Evolutionary conservation across 2,888 invertebrate genomes (phyloP).

Genomic region (Calameuta idolon): DNA sequence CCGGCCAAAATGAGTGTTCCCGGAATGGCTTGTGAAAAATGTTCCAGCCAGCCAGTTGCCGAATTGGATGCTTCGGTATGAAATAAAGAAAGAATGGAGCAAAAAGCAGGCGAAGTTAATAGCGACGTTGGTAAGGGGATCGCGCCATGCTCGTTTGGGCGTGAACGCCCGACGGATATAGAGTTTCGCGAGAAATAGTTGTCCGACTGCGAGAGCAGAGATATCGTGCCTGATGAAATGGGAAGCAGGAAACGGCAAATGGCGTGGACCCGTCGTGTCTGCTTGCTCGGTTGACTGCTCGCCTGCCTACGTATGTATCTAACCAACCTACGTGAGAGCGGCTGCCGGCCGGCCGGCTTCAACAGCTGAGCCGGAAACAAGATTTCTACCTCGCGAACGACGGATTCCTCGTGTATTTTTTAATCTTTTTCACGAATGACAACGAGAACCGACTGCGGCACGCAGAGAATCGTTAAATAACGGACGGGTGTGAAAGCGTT

Average conservation of each 20-base stretch:
- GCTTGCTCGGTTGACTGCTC: constrained; percentile 2
- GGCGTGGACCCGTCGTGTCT: not conserved
- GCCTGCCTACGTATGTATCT: not conserved
- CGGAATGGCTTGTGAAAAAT: not conserved
- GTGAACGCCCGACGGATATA: constrained; percentile 34
- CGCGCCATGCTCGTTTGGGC: constrained; percentile 57
- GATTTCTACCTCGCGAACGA: not conserved
- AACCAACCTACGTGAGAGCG: not conserved
- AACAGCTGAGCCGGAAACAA: constrained; percentile 23
- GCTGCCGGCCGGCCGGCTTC: constrained; percentile 46
- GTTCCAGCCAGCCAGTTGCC: not conserved
- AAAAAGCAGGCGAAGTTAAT: not conserved
- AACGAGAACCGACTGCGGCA: not conserved
- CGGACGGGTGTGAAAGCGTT: not conserved
- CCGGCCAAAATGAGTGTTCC: not conserved
- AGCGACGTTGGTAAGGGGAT: constrained; percentile 7
- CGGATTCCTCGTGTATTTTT: not conserved
- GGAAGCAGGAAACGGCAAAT: constrained; percentile 22
- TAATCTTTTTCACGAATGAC: not conserved
- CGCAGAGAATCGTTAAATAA: not conserved
- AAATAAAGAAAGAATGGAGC: not conserved
- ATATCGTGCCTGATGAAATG: constrained; percentile 10
- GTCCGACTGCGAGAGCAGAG: not conserved
- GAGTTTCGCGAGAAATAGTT: not conserved
- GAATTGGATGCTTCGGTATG: not conserved